These are phyloP conservation scores for Scolopax mira DNA, from an alignment of 2,113 vertebrate species.

Conservation along the genomic window DNA sequence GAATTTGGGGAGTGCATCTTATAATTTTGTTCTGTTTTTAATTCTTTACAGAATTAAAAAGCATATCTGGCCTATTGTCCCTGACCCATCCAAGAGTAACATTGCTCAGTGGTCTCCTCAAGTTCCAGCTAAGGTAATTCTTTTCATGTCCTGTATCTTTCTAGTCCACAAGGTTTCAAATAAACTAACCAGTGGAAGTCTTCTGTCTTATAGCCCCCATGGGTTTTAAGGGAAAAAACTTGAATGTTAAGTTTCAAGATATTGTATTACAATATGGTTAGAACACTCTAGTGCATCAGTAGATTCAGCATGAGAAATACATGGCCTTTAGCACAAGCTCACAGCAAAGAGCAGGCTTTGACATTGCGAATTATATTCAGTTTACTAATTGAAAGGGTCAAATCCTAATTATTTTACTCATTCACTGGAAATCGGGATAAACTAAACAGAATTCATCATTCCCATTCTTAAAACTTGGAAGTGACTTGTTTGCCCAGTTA, in stretches of 20 bases:
- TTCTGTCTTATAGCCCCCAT: not conserved
- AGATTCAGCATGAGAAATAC: not conserved
- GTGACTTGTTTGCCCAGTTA: not conserved
- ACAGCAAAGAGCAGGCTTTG: not conserved
- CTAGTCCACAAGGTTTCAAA: not conserved
- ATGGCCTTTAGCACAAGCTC: not conserved
- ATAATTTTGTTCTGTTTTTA: not conserved
- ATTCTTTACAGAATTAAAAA: slow-evolving; percentile 84
- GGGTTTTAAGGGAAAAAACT: not conserved
- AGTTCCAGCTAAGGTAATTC: slow-evolving; percentile 82
- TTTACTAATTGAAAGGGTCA: not conserved
- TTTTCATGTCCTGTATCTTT: not conserved
- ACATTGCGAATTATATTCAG: not conserved
- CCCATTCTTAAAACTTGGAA: not conserved
- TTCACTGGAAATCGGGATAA: not conserved
- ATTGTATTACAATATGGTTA: not conserved
- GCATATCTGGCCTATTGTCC: slow-evolving; percentile 92
- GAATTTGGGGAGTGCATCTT: not conserved
- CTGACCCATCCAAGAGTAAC: slow-evolving; percentile 92
- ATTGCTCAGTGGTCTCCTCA: slow-evolving; percentile 94
- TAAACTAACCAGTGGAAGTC: not conserved
- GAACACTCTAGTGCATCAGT: not conserved
- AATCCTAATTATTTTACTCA: not conserved
- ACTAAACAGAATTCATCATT: not conserved
- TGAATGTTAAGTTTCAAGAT: not conserved